These are phyloP conservation scores for Scopus umbretta DNA, from an alignment of 2,113 vertebrate species.

Conservation along the genomic window DNA sequence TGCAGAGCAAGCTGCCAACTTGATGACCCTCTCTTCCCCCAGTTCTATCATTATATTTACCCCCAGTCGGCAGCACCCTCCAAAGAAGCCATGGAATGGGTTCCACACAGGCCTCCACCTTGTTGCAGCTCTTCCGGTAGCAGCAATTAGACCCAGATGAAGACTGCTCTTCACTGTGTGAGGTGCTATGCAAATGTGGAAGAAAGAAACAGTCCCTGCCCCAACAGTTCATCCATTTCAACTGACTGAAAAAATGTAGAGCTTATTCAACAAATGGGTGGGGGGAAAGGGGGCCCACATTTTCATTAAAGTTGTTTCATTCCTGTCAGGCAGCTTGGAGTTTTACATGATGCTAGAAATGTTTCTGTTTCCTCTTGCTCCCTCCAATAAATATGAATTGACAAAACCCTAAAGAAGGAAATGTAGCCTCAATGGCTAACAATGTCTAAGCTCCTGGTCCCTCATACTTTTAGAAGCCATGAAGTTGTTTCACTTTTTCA, in stretches of 20 bases:
- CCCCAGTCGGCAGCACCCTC: not conserved
- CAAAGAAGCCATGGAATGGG: not conserved
- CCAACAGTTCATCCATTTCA: not conserved
- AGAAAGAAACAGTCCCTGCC: not conserved
- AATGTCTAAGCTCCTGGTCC: not conserved
- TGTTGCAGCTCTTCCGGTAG: not conserved
- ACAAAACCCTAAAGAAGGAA: not conserved
- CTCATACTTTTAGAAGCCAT: not conserved
- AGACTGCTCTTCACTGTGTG: not conserved
- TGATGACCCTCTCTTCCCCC: not conserved
- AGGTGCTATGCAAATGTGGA: not conserved
- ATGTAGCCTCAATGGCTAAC: not conserved
- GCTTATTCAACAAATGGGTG: rapidly evolving
- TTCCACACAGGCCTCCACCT: not conserved
- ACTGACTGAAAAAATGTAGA: not conserved
- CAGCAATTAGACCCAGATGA: not conserved
- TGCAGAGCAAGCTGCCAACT: not conserved
- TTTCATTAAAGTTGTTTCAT: not conserved
- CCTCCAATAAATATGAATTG: not conserved
- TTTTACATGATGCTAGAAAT: not conserved
- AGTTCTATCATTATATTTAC: not conserved
- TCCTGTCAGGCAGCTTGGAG: not conserved
- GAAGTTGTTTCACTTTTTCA: not conserved
- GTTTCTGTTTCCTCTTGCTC: not conserved
- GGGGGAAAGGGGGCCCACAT: too few species aligned